Percentiles rank a stretch among this genome's conserved stretches.
Evolutionary conservation across 2,113 vertebrate species (phyloP).

Genomic region (Engystomops pustulosus): DNA sequence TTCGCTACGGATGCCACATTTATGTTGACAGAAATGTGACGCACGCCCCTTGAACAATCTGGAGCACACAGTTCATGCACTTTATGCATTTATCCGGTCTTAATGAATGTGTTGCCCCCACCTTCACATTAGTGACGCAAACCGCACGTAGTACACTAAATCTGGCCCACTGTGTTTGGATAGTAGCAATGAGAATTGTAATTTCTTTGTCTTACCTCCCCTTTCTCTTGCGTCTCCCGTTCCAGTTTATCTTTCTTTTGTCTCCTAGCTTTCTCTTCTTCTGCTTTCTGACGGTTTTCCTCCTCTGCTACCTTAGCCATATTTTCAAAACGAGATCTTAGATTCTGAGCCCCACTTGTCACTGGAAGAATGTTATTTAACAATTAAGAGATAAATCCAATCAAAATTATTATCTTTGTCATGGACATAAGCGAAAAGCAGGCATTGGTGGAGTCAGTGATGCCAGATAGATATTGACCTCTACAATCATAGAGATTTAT

Average conservation of each 20-base stretch:
- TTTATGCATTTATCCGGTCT: too few relatives aligned
- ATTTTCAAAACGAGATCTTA: conserved; percentile 87
- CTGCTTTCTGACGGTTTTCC: conserved; percentile 77
- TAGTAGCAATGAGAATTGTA: neutral
- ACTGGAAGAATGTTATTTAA: conserved; percentile 58
- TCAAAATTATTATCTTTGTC: neutral
- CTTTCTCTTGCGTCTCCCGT: conserved; percentile 66
- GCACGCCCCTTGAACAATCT: too few relatives aligned
- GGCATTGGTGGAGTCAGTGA: neutral
- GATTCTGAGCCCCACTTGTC: conserved; percentile 77
- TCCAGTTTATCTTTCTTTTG: conserved; percentile 76
- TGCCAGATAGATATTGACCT: neutral
- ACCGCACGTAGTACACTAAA: too few relatives aligned
- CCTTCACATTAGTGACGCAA: too few relatives aligned
- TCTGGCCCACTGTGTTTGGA: neutral
- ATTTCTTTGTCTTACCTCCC: conserved; percentile 38
- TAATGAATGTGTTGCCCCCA: too few relatives aligned
- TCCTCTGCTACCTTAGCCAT: conserved; percentile 82
- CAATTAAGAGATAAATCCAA: neutral
- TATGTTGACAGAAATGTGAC: too few relatives aligned
- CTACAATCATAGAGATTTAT: neutral
- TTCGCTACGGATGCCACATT: too few relatives aligned
- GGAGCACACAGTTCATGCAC: too few relatives aligned
- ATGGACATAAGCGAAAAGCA: neutral
- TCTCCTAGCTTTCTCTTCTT: conserved; percentile 76